Evolutionary conservation across 2,888 invertebrate species (phyloP), one percentile per base, ranked within the genome.

Genomic region (Frankliniella fusca): DNA sequence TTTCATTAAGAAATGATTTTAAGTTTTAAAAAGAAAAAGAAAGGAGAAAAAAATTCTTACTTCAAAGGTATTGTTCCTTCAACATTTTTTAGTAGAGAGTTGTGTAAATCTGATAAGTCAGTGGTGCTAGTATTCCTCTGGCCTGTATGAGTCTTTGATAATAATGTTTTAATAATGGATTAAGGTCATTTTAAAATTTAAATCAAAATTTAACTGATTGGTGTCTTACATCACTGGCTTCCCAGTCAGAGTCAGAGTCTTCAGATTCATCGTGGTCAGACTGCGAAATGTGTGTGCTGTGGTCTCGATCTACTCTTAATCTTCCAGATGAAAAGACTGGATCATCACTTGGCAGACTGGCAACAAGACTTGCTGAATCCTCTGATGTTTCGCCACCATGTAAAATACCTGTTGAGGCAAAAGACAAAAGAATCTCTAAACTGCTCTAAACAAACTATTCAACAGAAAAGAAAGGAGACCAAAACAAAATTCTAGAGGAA

Each of bases 181-280:
- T 15, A 61, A 18, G 5, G 38, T 38, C 38, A 61, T 61, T 61
- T 15, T 27, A 10, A 50, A 18, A n/a, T 27, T n/a, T 15, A 15
- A 48, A 61, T 80, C 65, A 81, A 82, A 85, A 89, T 61, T 61
- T 11, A 61, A 61, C 12, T 61, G 20, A 7, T 3, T 76, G 0
- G 12, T 23, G 70, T 27, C 89, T 89, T 89, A 92, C 91, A 85
- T 88, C 88, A 84, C 89, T 92, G 85, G 90, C 92, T 84, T 94
- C 94, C 90, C 93, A 93, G 87, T 95, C 95, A 0, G 94, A 94
- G 8, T 94, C 94, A 0, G 93, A 93, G 83, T 92, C 91, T 83
- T 88, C 88, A 3, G 87, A 86, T 28, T 81, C 83, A 38, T 84
- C 84, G 54, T 83, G 83, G 70, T 81, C 38, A 3, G 83, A 83